Evolutionary conservation across 1,140 invertebrate species (phyloP).

Genomic region (Drosophila willistoni): DNA sequence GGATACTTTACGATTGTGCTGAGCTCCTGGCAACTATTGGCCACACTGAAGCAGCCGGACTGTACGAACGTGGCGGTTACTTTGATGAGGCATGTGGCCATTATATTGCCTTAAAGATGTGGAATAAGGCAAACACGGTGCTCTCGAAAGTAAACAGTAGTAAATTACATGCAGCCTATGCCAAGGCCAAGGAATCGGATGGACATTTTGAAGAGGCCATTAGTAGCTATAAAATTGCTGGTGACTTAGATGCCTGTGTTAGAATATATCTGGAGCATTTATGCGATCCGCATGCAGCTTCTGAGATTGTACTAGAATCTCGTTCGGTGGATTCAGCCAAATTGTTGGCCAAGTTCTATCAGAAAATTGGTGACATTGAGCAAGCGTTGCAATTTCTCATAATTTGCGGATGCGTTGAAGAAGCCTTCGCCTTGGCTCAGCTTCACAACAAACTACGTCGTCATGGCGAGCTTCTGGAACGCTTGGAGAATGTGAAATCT

Average conservation of each 20-base stretch:
- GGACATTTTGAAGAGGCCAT: conserved; percentile 96
- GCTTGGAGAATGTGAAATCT: conserved; percentile 88
- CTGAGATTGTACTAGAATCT: conserved; percentile 95
- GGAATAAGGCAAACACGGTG: conserved; percentile 96
- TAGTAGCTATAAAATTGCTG: conserved; percentile 94
- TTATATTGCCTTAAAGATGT: conserved; percentile 97
- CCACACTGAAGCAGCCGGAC: conserved; percentile 89
- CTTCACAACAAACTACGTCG: conserved; percentile 95
- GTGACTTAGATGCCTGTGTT: conserved; percentile 97
- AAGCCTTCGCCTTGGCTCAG: conserved; percentile 94
- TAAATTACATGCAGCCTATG: conserved; percentile 97
- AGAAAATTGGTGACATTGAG: conserved; percentile 95
- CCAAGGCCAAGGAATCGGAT: conserved; percentile 97
- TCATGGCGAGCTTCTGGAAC: conserved; percentile 95
- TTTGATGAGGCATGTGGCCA: conserved; percentile 96
- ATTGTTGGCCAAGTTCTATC: conserved; percentile 98
- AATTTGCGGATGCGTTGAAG: conserved; percentile 95
- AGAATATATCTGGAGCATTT: conserved; percentile 95
- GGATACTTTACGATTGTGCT: conserved; percentile 94
- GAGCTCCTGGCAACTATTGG: conserved; percentile 96
- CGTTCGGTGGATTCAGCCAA: conserved; percentile 97
- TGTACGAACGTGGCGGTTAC: conserved; percentile 95
- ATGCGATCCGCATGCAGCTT: conserved; percentile 96
- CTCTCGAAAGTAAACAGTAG: conserved; percentile 94
- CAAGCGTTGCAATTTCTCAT: conserved; percentile 98